Conservation (phyloP, 1,140 invertebrate genomes). For the Panagrolaimus sp. region DNA sequence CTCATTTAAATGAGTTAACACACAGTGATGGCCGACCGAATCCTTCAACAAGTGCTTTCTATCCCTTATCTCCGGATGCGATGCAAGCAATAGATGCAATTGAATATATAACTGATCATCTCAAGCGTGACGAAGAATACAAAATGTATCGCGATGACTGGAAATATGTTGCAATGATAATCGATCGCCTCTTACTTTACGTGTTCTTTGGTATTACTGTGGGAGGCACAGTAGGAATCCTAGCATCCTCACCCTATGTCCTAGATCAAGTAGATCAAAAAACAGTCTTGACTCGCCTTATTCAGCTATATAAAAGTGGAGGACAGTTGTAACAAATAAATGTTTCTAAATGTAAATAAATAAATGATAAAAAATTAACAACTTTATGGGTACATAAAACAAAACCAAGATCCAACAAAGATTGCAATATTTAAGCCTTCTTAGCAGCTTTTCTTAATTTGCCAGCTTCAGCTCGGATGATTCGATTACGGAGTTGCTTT, state of each 20-base stretch:
- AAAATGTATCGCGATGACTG: slow-evolving; percentile 56
- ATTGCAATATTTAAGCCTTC: slow-evolving; percentile 35
- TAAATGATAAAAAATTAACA: background rate
- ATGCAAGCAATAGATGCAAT: slow-evolving; percentile 53
- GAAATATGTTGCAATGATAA: slow-evolving; percentile 81
- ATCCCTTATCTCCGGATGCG: slow-evolving; percentile 45
- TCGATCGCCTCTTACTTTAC: slow-evolving; percentile 91
- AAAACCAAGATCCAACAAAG: slow-evolving; percentile 7
- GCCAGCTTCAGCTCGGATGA: slow-evolving; percentile 73
- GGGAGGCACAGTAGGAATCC: slow-evolving; percentile 78
- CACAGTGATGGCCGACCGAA: slow-evolving; percentile 16
- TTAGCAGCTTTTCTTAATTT: slow-evolving; percentile 68
- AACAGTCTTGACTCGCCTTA: slow-evolving; percentile 53
- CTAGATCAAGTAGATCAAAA: slow-evolving; percentile 96
- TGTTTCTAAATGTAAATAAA: background rate
- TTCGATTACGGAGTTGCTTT: slow-evolving; percentile 77
- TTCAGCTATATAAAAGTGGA: slow-evolving; percentile 31
- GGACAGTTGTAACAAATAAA: slow-evolving; percentile 13
- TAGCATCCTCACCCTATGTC: slow-evolving; percentile 97
- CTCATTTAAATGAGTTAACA: slow-evolving; percentile 16
- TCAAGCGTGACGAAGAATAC: slow-evolving; percentile 52
- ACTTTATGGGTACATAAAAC: background rate
- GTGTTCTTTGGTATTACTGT: slow-evolving; percentile 94
- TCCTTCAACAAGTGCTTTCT: slow-evolving; percentile 30
- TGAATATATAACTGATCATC: slow-evolving; percentile 57